A percentile compares a stretch with the other conserved stretches of the same genome.
Conservation (phyloP, 2,888 invertebrate species). For the Hyalella azteca region DNA sequence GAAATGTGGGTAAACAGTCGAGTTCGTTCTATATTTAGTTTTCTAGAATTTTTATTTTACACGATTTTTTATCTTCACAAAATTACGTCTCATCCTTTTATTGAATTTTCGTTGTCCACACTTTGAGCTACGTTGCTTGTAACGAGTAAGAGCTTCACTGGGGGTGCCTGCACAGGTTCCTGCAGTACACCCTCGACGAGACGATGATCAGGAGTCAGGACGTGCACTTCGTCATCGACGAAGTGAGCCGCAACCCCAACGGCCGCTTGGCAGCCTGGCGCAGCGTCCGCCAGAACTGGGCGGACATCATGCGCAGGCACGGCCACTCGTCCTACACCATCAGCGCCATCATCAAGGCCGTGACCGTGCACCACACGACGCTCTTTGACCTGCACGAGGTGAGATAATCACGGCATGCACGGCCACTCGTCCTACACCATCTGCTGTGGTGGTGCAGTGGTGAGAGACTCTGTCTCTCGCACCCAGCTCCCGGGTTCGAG, state of each 20-base stretch:
- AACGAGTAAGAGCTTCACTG: no score
- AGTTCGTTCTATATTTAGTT: no score
- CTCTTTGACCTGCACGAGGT: constrained; percentile 79
- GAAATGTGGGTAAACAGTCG: no score
- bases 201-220: constrained; percentile 74
- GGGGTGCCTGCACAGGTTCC: constrained; percentile 70
- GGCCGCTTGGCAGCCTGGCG: constrained; percentile 76
- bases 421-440: no score
- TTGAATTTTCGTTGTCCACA: no score
- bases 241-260: constrained; percentile 74
- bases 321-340: constrained; percentile 71
- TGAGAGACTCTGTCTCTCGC: no score
- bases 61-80: no score
- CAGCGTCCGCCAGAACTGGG: constrained; percentile 76
- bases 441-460: no score
- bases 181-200: constrained; percentile 75
- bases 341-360: constrained; percentile 71
- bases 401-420: constrained; percentile 58
- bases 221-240: constrained; percentile 74
- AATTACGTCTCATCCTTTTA: no score
- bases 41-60: no score
- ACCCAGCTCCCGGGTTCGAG: no score
- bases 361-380: constrained; percentile 73
- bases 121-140: no score
- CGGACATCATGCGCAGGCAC: constrained; percentile 70